These are phyloP conservation scores for Metallyticus violacea DNA, from an alignment of 2,888 invertebrate species.

Conservation along the genomic window DNA sequence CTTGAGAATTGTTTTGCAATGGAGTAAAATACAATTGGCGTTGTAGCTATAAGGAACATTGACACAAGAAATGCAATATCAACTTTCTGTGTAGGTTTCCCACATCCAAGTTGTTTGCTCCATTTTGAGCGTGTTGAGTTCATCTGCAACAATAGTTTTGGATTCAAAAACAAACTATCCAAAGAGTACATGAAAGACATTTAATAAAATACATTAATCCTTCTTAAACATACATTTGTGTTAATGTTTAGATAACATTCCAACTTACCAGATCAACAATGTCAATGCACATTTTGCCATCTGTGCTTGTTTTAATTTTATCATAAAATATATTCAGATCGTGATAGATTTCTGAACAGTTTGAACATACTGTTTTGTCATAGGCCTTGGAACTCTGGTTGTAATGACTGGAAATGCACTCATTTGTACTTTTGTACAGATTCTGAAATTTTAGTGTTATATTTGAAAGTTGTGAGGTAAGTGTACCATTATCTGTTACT, in stretches of 20 bases:
- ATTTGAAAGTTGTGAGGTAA: slow-evolving; percentile 49
- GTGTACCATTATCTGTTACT: slow-evolving; percentile 45
- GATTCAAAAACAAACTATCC: neutral
- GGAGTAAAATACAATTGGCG: slow-evolving; percentile 59
- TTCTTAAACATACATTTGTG: neutral
- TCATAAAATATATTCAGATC: slow-evolving; percentile 57
- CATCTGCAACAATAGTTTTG: slow-evolving; percentile 52
- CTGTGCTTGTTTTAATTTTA: slow-evolving; percentile 55
- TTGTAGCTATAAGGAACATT: slow-evolving; percentile 51
- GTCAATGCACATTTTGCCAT: slow-evolving; percentile 64
- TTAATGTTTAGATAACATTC: slow-evolving; percentile 13
- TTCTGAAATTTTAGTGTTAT: slow-evolving; percentile 50
- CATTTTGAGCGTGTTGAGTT: slow-evolving; percentile 61
- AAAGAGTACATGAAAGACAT: too few relatives aligned
- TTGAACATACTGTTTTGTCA: slow-evolving; percentile 47
- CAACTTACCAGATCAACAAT: slow-evolving; percentile 61
- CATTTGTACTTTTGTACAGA: slow-evolving; percentile 32
- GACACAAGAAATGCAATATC: slow-evolving; percentile 57
- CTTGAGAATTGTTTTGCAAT: slow-evolving; percentile 39
- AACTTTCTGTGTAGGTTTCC: slow-evolving; percentile 53
- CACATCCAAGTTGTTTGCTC: slow-evolving; percentile 59
- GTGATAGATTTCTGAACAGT: slow-evolving; percentile 55
- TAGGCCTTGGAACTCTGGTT: slow-evolving; percentile 26
- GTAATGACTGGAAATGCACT: slow-evolving; percentile 35
- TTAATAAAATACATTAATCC: neutral